These are phyloP conservation scores for Lasioglossum vierecki DNA, from an alignment of 2,888 invertebrate species.

Conservation along the genomic window DNA sequence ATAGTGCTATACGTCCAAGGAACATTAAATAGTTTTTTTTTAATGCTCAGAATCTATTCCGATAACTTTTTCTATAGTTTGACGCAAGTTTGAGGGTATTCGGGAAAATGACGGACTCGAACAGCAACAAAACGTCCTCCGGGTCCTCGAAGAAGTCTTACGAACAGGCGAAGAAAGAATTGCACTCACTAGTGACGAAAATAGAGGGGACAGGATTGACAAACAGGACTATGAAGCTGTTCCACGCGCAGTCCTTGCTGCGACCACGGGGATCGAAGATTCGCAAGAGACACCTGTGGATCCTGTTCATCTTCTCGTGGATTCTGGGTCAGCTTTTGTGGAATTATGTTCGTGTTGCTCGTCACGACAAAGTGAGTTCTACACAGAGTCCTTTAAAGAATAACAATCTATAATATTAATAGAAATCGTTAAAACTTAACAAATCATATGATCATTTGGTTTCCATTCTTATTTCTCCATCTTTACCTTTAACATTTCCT, in stretches of 20 bases:
- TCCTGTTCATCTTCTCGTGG: conserved; percentile 63
- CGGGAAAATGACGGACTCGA: conserved; percentile 70
- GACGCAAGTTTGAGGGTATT: neutral
- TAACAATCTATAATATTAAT: neutral
- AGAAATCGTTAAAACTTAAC: neutral
- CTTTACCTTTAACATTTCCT: neutral
- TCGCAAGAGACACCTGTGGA: conserved; percentile 62
- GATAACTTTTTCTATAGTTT: neutral
- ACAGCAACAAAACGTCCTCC: conserved; percentile 43
- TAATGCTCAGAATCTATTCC: neutral
- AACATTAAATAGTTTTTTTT: neutral
- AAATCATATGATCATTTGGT: neutral
- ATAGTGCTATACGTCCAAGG: too few species aligned
- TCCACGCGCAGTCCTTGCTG: conserved; percentile 61
- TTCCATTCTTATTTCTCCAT: neutral
- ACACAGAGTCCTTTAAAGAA: neutral
- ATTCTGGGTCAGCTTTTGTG: conserved; percentile 58
- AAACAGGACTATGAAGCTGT: conserved; percentile 57
- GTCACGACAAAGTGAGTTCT: conserved; percentile 66
- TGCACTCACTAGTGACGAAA: conserved; percentile 68
- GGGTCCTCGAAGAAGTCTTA: conserved; percentile 62
- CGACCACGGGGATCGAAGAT: conserved; percentile 47
- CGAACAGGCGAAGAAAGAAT: conserved; percentile 71
- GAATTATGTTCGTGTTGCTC: conserved; percentile 51
- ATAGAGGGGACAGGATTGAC: conserved; percentile 63